Percentiles rank a stretch among this genome's conserved stretches.
Conservation (phyloP, 1,140 invertebrate genomes). For the Euborellia annulipes region DNA sequence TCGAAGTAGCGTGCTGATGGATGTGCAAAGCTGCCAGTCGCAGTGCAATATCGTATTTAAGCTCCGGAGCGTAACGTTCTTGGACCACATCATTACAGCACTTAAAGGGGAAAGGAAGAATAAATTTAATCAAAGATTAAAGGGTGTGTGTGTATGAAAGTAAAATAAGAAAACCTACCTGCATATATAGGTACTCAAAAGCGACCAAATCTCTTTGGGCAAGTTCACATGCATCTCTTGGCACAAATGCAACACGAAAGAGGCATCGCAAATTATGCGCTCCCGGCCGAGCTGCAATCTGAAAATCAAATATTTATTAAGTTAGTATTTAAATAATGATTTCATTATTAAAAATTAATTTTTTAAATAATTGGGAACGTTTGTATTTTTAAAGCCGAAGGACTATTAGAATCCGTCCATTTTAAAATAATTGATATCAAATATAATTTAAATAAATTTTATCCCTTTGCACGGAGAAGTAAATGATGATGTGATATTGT, state of each 20-base stretch:
- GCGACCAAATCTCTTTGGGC: conserved; percentile 66
- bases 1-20: conserved; percentile 70
- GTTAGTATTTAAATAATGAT: too few relatives aligned
- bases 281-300: conserved; percentile 76
- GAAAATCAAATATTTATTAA: too few relatives aligned
- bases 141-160: background rate
- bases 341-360: too few relatives aligned
- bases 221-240: conserved; percentile 63
- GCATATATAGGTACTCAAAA: conserved; percentile 78
- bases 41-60: conserved; percentile 73
- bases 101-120: conserved; percentile 31
- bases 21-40: conserved; percentile 76
- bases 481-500: too few relatives aligned
- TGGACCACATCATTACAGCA: conserved; percentile 88
- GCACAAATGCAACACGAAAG: conserved; percentile 76
- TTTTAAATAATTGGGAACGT: too few relatives aligned
- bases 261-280: conserved; percentile 77
- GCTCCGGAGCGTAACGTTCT: conserved; percentile 74
- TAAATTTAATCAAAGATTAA: too few relatives aligned
- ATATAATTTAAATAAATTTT: too few relatives aligned
- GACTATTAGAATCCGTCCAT: too few relatives aligned
- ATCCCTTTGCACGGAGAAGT: too few relatives aligned
- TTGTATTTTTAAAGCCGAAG: too few relatives aligned
- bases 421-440: too few relatives aligned
- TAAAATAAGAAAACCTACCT: conserved; percentile 29